Base-by-base conservation (phyloP, 2,797 vertebrate genomes). In the Nannoperca obscura region DNA sequence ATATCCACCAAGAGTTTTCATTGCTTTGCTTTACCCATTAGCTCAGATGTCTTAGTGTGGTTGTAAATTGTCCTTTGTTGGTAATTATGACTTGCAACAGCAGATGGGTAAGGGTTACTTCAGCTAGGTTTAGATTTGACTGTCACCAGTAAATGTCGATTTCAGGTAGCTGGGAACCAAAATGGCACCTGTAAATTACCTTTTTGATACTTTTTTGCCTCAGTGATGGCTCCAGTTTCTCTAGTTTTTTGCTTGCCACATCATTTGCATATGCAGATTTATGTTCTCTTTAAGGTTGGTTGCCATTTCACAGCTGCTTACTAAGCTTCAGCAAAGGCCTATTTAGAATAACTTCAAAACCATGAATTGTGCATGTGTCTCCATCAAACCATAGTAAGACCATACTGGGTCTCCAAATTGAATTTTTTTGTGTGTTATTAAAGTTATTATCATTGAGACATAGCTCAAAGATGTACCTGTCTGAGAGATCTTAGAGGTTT, bases 21-120 rank as follows among this genome's bases (percentile, higher is more conserved):
- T 83, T 71, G 58, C 73, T 68, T 60, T 53, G 62, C 66, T 80
- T 76, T 67, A 46, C 40, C 36, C 44, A 68, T 83, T 83, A 76
- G 74, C 73, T 54, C 59, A 72, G 63, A 55, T 64, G 47, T 76
- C 75, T 76, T 69, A 66, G 24, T 64, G 61, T 58, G 73, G 36
- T 44, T 46, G 36, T 52, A 81, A 78, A 66, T 74, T 64, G 62
- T 78, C 50, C 7, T 74, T 65, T 81, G 64, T 77, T 42, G 59
- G 32, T 34, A 42, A n/a, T 15, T 57, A 64, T 22, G 12, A 55
- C 42, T 74, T 46, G 14, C 52, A 64, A 27, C 30, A 42, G 67
- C 65, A 52, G 46, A 63, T 5, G 10, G 24, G 17, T 42, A 12
- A 46, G 6, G 11, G 9, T 27, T 59, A 38, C 50, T 22, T 61